phyloP scores from a whole-genome alignment of 2,888 invertebrate genomes.

The Rhabditoides inermis region DNA sequence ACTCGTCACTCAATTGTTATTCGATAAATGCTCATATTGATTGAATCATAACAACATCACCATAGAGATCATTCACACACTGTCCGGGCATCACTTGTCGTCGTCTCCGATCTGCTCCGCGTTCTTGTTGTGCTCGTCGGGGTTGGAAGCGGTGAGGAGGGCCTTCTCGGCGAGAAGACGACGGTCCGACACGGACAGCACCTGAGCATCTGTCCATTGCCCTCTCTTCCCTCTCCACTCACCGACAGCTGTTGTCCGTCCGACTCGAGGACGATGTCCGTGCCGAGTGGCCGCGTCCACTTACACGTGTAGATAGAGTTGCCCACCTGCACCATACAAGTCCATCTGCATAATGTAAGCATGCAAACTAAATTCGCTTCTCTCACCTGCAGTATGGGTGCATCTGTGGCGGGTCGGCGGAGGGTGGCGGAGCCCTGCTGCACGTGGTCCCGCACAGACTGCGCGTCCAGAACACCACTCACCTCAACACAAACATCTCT shows the following conservation, averaged over 20 bases:
- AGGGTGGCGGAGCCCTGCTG: slow-evolving; percentile 16
- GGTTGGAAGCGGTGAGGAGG: too few species aligned
- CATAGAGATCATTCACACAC: too few species aligned
- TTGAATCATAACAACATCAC: too few species aligned
- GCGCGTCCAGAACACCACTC: slow-evolving; percentile 41
- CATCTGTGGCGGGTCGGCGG: slow-evolving; percentile 17
- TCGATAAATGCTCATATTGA: too few species aligned
- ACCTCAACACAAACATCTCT: slow-evolving; percentile 10
- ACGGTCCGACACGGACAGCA: slow-evolving; percentile 20
- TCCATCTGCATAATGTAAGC: background rate
- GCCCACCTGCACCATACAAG: slow-evolving; percentile 16
- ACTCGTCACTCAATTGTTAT: too few species aligned
- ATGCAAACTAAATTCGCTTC: background rate
- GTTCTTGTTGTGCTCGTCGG: too few species aligned
- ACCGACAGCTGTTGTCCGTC: slow-evolving; percentile 9
- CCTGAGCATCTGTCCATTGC: slow-evolving; percentile 9
- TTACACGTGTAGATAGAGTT: slow-evolving; percentile 36
- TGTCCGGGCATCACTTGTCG: too few species aligned
- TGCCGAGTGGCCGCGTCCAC: slow-evolving; percentile 35
- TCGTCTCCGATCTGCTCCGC: too few species aligned
- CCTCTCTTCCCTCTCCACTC: background rate
- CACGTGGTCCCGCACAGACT: slow-evolving; percentile 26
- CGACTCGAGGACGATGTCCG: slow-evolving; percentile 31
- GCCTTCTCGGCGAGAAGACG: slow-evolving; percentile 33
- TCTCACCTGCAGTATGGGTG: slow-evolving; percentile 34